These are phyloP conservation scores for Heterotis niloticus DNA, from an alignment of 2,113 vertebrate species.

Conservation along the genomic window DNA sequence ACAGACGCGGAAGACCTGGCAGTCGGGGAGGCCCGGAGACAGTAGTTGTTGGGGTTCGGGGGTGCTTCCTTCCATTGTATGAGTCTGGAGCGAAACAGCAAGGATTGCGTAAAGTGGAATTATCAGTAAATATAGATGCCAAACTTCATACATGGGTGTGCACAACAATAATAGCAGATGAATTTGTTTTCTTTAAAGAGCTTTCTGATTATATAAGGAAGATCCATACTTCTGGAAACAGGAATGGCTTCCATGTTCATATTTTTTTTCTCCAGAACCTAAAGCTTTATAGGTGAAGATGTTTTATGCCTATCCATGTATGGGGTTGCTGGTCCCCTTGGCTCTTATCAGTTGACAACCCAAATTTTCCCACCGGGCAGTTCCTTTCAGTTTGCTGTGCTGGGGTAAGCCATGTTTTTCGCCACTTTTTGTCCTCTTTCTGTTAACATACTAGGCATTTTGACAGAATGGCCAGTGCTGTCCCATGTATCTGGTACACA, in stretches of 20 bases:
- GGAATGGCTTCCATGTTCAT: not conserved
- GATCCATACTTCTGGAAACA: not conserved
- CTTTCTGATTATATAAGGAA: not conserved
- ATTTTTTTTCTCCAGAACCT: not conserved
- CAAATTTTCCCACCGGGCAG: not conserved
- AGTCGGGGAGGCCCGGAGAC: not conserved
- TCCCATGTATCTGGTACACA: no score
- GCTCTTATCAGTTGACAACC: not conserved
- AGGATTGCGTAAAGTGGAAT: not conserved
- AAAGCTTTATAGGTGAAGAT: not conserved
- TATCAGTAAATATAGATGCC: conserved; percentile 2
- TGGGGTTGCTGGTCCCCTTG: not conserved
- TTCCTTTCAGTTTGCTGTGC: not conserved
- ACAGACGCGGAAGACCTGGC: not conserved
- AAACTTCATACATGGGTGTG: no score
- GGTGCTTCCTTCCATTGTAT: not conserved
- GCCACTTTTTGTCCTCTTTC: no score
- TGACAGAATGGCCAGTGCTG: no score
- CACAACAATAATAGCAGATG: not conserved
- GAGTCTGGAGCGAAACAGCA: not conserved
- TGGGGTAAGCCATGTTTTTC: no score
- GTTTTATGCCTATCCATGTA: not conserved
- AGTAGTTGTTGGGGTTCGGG: not conserved
- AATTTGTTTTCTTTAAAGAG: not conserved
- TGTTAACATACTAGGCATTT: no score